Base-by-base conservation (phyloP, 2,113 vertebrate genomes). In the Clarias gariepinus region DNA sequence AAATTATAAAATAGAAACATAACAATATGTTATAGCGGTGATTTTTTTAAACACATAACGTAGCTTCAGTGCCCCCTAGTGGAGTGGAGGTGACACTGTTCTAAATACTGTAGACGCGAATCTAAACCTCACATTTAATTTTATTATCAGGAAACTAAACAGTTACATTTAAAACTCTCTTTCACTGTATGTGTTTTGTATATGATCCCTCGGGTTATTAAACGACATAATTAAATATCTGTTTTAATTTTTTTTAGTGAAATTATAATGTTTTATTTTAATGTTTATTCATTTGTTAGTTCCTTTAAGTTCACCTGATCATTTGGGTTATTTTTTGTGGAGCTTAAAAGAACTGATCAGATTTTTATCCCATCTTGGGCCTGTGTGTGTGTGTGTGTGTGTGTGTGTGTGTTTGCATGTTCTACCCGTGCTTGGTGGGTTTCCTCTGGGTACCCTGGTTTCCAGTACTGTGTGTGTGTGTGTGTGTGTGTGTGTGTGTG, bases 31-130 rank as follows among this genome's bases (percentile, higher is more conserved):
- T 16, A 55, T n/a, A n/a, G n/a, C 47, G 15, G 2, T 16, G 41
- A 25, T 74, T 53, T 77, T 78, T 57, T 30, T 15, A 3, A 0
- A 78, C 11, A 3, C 11, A 21, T 80, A 33, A 52, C 3, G 30
- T 3, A 23, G 11, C 21, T 69, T 7, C 18, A 85, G 66, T 74
- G 88, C 86, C 88, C 0, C 71, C 28, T 68, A 23, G 61, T 81
- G 88, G 61, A 18, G n/a, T 57, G 88, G 86, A 25, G 18, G 16
- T 19, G n/a, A 10, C 12, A 3, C 33, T 63, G n/a, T 28, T n/a
- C 2, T n/a, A 53, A 6, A 53, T 23, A 47, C 7, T 47, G 47
- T 47, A 1, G 12, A 15, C 18, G 12, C 12, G 28, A n/a, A 28
- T 15, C 25, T 18, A n/a, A 25, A 6, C 9, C 1, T 36, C 52